phyloP scores from a whole-genome alignment of 2,113 vertebrate genomes.

The Thermophis baileyi region DNA sequence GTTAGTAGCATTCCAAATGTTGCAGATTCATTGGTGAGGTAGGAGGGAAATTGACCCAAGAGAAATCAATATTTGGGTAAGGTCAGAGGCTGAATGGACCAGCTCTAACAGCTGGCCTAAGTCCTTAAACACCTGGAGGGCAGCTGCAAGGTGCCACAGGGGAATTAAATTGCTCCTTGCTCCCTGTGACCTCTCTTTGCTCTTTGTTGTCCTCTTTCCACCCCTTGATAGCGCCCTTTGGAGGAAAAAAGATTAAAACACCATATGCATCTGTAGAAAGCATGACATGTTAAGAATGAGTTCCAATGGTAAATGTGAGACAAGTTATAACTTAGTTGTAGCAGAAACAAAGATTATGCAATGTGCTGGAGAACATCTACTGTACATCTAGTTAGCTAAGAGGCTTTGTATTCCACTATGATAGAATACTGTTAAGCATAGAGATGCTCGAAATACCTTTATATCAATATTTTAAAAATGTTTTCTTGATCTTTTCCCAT shows the following conservation, averaged over 20 bases:
- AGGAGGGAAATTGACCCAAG: conserved; percentile 26
- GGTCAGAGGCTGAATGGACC: not conserved
- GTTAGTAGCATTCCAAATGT: conserved; percentile 8
- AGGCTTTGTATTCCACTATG: not conserved
- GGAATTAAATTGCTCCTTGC: not conserved
- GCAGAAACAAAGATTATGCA: not conserved
- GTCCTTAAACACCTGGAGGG: not conserved
- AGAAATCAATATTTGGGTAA: not conserved
- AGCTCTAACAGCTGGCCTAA: not conserved
- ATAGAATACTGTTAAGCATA: not conserved
- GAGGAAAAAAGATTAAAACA: not conserved
- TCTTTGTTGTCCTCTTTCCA: not conserved
- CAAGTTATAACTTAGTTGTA: not conserved
- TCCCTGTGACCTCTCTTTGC: not conserved
- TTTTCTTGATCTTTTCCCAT: not conserved
- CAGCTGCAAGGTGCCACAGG: not conserved
- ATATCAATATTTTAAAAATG: not conserved
- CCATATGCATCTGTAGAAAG: not conserved
- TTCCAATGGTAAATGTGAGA: not conserved
- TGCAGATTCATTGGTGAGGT: conserved; percentile 26
- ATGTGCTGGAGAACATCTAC: not conserved
- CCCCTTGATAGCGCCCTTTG: not conserved
- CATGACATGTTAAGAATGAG: not conserved
- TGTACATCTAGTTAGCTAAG: not conserved
- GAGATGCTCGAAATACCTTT: not conserved